Conservation (phyloP, 2,888 invertebrate species). For the Arenicola marina region DNA sequence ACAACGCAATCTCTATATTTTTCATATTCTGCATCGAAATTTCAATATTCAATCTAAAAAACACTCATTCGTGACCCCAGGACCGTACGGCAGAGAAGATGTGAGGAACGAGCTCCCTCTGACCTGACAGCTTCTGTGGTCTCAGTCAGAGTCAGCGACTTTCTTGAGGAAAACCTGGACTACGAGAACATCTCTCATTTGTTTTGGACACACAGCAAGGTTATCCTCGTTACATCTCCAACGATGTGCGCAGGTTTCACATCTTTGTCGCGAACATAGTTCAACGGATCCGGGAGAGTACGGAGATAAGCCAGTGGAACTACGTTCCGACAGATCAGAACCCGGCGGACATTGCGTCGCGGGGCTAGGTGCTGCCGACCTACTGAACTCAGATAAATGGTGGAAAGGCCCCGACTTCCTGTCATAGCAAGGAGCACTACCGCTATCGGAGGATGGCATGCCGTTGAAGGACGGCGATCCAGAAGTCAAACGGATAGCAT, state of each 20-base stretch:
- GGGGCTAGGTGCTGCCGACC: constrained; percentile 17
- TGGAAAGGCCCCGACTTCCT: constrained; percentile 10
- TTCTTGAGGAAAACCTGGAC: not conserved
- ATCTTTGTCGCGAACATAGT: constrained; percentile 39
- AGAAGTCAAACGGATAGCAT: not conserved
- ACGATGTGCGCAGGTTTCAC: constrained; percentile 34
- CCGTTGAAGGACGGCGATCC: not conserved
- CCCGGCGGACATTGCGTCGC: constrained; percentile 34
- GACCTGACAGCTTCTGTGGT: constrained; percentile 32
- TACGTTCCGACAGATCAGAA: constrained; percentile 31
- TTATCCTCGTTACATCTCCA: constrained; percentile 35
- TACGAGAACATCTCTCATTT: not conserved
- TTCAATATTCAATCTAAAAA: no score
- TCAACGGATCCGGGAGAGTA: constrained; percentile 29
- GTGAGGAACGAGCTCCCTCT: no score
- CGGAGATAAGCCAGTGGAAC: constrained; percentile 31
- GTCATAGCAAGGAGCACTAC: not conserved
- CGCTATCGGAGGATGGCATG: not conserved
- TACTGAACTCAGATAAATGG: not conserved
- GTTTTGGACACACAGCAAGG: constrained; percentile 32
- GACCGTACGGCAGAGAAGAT: no score
- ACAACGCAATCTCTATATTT: no score
- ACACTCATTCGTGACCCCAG: no score
- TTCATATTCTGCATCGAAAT: no score
- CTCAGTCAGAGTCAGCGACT: constrained; percentile 3